A percentile compares a stretch with the other conserved stretches of the same genome.
Evolutionary conservation across 2,797 vertebrate species (phyloP).

Genomic region (Intellagama lesueurii): DNA sequence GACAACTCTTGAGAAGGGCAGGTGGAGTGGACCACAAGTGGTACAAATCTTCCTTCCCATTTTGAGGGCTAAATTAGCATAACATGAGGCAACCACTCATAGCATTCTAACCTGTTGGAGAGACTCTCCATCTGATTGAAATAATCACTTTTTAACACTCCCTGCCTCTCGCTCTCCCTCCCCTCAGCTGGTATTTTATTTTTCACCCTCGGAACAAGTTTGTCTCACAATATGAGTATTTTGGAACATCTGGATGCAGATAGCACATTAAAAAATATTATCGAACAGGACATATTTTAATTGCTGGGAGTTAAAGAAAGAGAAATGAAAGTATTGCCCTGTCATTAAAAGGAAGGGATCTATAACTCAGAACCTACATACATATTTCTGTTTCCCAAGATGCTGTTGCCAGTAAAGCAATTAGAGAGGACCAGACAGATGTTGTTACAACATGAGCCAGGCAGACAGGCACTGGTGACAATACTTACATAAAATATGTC

Average conservation of each 20-base stretch:
- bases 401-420: constrained; percentile 6
- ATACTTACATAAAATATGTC: constrained; percentile 9
- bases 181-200: neutral
- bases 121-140: constrained; percentile 39
- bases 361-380: neutral
- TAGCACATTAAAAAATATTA: neutral
- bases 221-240: neutral
- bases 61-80: constrained; percentile 16
- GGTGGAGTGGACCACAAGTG: constrained; percentile 14
- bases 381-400: constrained; percentile 19
- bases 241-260: constrained; percentile 23
- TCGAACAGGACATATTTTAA: neutral
- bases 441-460: constrained; percentile 24
- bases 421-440: constrained; percentile 13
- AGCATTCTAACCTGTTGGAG: constrained; percentile 16
- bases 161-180: neutral
- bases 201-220: neutral
- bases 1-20: neutral
- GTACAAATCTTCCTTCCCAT: constrained; percentile 9
- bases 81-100: constrained; percentile 30
- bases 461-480: constrained; percentile 14
- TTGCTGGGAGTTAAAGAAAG: neutral
- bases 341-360: neutral
- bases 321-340: neutral
- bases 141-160: neutral